phyloP scores from a whole-genome alignment of 2,113 vertebrate species.

The Chroicocephalus ridibundus region DNA sequence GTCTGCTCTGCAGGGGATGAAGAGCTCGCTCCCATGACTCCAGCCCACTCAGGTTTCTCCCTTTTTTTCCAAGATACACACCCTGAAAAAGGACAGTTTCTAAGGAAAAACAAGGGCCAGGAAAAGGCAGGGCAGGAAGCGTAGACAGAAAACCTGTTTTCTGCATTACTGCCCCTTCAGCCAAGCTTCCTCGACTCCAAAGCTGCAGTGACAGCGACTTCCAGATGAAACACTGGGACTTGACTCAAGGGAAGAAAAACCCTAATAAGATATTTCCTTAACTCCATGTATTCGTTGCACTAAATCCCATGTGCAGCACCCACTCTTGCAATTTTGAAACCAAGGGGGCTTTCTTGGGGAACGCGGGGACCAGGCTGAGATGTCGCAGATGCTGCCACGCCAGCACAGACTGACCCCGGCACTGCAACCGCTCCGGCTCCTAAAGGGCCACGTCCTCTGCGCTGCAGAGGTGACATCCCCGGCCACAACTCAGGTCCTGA shows the following conservation, averaged over 20 bases:
- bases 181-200: background rate
- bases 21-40: background rate
- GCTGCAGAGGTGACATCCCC: background rate
- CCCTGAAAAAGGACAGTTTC: background rate
- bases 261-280: background rate
- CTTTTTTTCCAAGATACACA: background rate
- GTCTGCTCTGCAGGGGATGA: background rate
- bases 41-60: background rate
- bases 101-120: background rate
- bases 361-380: background rate
- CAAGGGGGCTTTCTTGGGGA: background rate
- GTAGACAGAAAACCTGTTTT: background rate
- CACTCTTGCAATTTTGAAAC: background rate
- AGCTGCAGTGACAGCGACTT: background rate
- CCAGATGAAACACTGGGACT: background rate
- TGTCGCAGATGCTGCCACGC: fast-evolving
- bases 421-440: background rate
- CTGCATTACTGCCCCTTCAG: background rate
- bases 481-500: background rate
- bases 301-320: background rate
- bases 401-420: background rate
- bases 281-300: background rate
- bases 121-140: background rate
- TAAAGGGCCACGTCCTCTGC: background rate
- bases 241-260: background rate